A percentile compares a stretch with the other conserved stretches of the same genome.
These are phyloP conservation scores for Dipodomys stephensi DNA, from an alignment of 2,113 vertebrate species.

Conservation along the genomic window DNA sequence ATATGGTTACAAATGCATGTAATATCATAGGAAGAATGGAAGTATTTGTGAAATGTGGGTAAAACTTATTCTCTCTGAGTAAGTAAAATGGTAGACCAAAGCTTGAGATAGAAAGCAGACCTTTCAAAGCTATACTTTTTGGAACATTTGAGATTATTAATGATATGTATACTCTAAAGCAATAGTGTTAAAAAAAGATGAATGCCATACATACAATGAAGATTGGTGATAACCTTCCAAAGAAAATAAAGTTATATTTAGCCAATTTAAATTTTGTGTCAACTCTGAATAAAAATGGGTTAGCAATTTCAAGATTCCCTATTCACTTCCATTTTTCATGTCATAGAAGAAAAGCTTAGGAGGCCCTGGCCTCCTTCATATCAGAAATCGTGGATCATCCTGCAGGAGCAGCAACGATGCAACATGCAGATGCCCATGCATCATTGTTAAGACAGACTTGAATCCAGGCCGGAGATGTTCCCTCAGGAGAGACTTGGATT, in stretches of 20 bases:
- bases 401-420: neutral
- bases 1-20: neutral
- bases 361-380: neutral
- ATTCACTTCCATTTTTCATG: neutral
- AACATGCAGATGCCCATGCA: neutral
- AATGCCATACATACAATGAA: constrained; percentile 10
- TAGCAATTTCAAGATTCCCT: neutral
- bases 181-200: neutral
- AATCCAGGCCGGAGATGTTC: neutral
- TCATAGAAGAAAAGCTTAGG: neutral
- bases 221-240: neutral
- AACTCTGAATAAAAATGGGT: constrained; percentile 26
- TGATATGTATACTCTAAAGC: neutral
- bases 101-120: neutral
- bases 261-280: neutral
- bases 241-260: constrained; percentile 7
- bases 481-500: neutral
- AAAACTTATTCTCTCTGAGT: neutral
- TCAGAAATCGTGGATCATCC: neutral
- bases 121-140: neutral
- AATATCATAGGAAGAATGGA: neutral
- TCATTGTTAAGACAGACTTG: neutral
- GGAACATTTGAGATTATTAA: neutral
- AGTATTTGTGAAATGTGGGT: neutral
- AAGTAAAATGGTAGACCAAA: neutral